Percentiles rank a stretch among this genome's conserved stretches.
phyloP scores from a whole-genome alignment of 2,113 vertebrate species.

The Rhinoderma darwinii region DNA sequence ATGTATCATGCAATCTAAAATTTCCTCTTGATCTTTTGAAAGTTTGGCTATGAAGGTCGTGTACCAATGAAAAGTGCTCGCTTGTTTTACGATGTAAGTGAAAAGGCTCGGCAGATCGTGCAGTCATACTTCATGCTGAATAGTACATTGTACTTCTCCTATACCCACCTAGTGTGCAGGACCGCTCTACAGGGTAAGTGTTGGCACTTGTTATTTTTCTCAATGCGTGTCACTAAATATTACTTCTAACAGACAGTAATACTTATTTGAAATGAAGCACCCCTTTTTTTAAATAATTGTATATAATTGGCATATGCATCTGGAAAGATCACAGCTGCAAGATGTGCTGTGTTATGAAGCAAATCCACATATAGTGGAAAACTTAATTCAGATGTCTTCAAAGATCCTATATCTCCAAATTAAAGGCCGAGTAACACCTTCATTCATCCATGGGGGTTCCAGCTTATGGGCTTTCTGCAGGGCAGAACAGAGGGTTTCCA shows the following conservation, averaged over 20 bases:
- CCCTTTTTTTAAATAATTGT: background rate
- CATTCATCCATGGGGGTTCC: too few species aligned
- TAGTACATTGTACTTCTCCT: slow-evolving; percentile 94
- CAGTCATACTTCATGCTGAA: slow-evolving; percentile 95
- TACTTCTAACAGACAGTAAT: background rate
- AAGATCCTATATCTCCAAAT: too few species aligned
- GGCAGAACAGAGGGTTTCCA: too few species aligned
- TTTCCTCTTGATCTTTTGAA: slow-evolving; percentile 33
- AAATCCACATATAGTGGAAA: background rate
- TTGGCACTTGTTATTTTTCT: background rate
- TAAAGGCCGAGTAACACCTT: too few species aligned
- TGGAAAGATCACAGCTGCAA: background rate
- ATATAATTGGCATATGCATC: background rate
- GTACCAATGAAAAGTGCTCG: slow-evolving; percentile 87
- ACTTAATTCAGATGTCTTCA: too few species aligned
- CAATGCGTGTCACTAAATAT: too few species aligned
- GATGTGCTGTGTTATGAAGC: background rate
- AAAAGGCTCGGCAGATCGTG: slow-evolving; percentile 86
- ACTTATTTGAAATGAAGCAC: background rate
- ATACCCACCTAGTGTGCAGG: slow-evolving; percentile 95
- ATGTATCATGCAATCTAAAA: background rate
- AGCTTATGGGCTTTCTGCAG: too few species aligned
- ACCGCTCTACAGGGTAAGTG: slow-evolving; percentile 88
- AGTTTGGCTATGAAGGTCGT: slow-evolving; percentile 90
- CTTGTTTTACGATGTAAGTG: slow-evolving; percentile 92